Evolutionary conservation across 2,888 invertebrate genomes (phyloP).

Genomic region (Pyralis farinalis): DNA sequence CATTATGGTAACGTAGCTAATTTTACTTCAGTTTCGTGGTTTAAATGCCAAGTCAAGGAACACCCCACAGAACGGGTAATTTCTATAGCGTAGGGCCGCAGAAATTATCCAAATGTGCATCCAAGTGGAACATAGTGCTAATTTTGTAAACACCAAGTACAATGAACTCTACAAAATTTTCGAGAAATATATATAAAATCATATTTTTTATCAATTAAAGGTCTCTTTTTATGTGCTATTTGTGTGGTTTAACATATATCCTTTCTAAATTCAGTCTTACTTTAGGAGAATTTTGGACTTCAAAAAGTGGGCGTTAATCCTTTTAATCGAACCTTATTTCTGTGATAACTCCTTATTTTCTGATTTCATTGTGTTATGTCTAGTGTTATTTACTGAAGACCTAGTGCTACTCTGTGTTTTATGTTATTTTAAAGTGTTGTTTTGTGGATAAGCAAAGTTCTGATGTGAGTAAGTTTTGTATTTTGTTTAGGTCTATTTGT

Average conservation of each 20-base stretch:
- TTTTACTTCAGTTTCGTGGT: no score
- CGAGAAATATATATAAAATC: constrained; percentile 38
- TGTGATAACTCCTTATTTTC: background rate
- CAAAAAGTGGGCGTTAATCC: constrained; percentile 30
- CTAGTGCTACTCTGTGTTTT: no score
- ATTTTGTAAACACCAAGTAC: constrained; percentile 63
- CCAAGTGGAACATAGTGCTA: constrained; percentile 12
- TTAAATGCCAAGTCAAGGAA: no score
- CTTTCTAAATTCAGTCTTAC: constrained; percentile 13
- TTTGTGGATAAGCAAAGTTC: no score
- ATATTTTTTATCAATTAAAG: constrained; percentile 44
- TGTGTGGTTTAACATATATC: constrained; percentile 14
- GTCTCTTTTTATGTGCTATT: constrained; percentile 26
- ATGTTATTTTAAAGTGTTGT: no score
- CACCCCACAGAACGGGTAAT: no score
- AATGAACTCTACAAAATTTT: constrained; percentile 53
- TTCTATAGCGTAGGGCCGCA: no score
- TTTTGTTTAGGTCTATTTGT: no score
- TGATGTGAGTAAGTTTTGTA: no score
- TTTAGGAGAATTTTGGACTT: constrained; percentile 13
- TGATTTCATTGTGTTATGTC: background rate
- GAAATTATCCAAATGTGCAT: no score
- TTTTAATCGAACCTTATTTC: background rate
- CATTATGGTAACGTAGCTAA: no score
- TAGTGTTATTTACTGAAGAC: no score